Conservation (phyloP, 2,888 invertebrate genomes). For the Ephialtes manifestator region DNA sequence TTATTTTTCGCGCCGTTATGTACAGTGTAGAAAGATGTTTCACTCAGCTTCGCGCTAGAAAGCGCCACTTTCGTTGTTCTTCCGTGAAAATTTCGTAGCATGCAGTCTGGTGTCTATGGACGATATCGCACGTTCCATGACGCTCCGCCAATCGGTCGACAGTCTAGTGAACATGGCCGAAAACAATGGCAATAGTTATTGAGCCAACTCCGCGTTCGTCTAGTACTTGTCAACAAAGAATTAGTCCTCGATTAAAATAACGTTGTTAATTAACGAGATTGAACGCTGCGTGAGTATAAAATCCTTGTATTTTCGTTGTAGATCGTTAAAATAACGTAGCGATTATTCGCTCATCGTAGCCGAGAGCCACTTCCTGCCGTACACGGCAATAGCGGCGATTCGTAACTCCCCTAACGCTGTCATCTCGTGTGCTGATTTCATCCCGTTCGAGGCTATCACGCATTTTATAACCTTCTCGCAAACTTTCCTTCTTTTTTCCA, state of each 20-base stretch:
- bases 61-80: conserved; percentile 53
- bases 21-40: not conserved
- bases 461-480: not conserved
- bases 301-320: not conserved
- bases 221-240: conserved; percentile 80
- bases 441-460: conserved; percentile 26
- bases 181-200: conserved; percentile 81
- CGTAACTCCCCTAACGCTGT: conserved; percentile 72
- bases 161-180: conserved; percentile 83
- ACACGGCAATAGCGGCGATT: conserved; percentile 70
- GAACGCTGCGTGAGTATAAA: conserved; percentile 62
- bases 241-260: conserved; percentile 71
- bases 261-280: conserved; percentile 22
- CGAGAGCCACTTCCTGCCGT: conserved; percentile 67
- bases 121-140: conserved; percentile 61
- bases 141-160: conserved; percentile 71
- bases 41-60: conserved; percentile 3
- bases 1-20: not conserved
- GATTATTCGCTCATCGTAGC: conserved; percentile 43
- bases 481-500: not conserved
- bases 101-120: conserved; percentile 51
- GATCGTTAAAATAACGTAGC: not conserved
- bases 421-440: conserved; percentile 60
- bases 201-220: conserved; percentile 75
- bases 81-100: conserved; percentile 33